Percentiles rank a stretch among this genome's conserved stretches.
Evolutionary conservation across 1,140 invertebrate genomes (phyloP).

Genomic region (Oreohelix idahoensis): DNA sequence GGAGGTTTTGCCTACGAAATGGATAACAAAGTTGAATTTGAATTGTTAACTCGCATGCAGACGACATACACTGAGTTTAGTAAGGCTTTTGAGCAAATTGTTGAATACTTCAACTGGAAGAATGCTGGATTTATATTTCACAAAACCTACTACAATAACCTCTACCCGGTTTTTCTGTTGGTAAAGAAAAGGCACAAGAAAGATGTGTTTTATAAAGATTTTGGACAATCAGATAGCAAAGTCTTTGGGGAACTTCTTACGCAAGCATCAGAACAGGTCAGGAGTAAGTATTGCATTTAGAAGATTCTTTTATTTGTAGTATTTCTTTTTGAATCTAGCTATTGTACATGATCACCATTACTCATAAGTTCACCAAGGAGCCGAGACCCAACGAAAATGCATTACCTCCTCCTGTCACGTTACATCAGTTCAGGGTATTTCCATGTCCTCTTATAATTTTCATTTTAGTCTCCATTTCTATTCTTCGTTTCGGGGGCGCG

Average conservation of each 20-base stretch:
- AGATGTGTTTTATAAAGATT: neutral
- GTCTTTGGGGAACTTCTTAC: neutral
- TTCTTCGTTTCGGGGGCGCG: no score
- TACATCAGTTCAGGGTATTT: no score
- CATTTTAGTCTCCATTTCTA: no score
- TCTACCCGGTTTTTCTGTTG: neutral
- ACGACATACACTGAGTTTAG: neutral
- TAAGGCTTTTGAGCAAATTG: neutral
- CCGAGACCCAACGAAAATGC: no score
- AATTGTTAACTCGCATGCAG: neutral
- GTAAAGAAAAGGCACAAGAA: neutral
- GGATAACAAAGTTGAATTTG: neutral
- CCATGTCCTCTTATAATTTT: no score
- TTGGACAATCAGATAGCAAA: neutral
- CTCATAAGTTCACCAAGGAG: no score
- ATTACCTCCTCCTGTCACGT: no score
- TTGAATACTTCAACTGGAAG: neutral
- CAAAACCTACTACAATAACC: neutral
- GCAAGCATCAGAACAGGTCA: neutral
- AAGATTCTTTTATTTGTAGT: no score
- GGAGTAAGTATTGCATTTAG: constrained; percentile 15
- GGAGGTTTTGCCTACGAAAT: constrained; percentile 84
- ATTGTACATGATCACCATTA: no score
- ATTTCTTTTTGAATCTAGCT: no score
- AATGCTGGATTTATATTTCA: neutral